phyloP scores from a whole-genome alignment of 2,113 vertebrate species.

The Gnathonemus longibarbis region DNA sequence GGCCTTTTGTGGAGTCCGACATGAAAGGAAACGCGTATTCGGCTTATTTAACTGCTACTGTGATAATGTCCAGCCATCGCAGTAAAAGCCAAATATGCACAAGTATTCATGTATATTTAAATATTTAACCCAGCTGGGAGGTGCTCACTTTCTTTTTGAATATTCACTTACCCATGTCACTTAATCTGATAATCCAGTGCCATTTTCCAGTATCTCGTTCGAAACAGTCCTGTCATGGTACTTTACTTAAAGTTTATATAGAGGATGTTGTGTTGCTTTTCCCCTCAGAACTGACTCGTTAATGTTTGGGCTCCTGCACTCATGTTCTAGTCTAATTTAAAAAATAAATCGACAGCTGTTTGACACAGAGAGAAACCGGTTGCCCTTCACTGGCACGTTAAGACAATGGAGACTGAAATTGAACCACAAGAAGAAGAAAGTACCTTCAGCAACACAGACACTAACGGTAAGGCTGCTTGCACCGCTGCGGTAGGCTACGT shows the following conservation, averaged over 20 bases:
- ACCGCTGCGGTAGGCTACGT: neutral
- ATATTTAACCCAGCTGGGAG: neutral
- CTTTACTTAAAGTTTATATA: neutral
- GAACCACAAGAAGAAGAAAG: conserved; percentile 80
- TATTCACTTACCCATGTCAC: neutral
- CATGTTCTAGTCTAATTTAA: conserved; percentile 24
- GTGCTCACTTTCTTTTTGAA: neutral
- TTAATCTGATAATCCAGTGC: neutral
- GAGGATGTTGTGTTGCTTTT: neutral
- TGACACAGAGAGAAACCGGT: conserved; percentile 45
- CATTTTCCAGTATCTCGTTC: neutral
- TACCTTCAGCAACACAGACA: conserved; percentile 86
- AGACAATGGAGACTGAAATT: conserved; percentile 90
- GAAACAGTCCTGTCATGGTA: neutral
- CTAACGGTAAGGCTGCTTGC: conserved; percentile 71
- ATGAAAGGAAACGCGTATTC: neutral
- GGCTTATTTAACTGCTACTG: neutral
- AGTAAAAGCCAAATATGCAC: neutral
- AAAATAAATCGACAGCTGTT: conserved; percentile 47
- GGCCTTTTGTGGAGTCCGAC: neutral
- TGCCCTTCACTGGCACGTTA: conserved; percentile 50
- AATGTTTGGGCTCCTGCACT: neutral
- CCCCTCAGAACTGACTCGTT: neutral
- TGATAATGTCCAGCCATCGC: neutral
- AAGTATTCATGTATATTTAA: neutral